Evolutionary conservation across 2,797 vertebrate species (phyloP), one percentile per base, ranked within the genome.

Genomic region (Gobio occitaniae): DNA sequence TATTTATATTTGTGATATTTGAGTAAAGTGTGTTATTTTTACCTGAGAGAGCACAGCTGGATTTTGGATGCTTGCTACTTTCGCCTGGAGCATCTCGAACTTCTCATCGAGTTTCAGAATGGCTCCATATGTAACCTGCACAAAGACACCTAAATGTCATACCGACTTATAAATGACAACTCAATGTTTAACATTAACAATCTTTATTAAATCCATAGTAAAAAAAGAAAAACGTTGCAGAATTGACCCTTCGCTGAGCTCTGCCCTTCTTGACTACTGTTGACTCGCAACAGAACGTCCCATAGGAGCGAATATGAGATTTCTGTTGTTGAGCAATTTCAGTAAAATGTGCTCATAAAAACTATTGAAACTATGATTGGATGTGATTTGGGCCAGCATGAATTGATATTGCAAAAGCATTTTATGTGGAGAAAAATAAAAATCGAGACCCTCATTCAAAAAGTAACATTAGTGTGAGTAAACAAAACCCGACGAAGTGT

Each of bases 51-150:
- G 50, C 4, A 38, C 17, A 16, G 61, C 17, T 32, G 21, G 12
- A 48, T 21, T 71, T 47, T 90, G 87, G 29, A 89, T 81, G 74
- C 82, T 83, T 16, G 83, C 87, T 52, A 91, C 89, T 65, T 87
- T 89, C 4, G 90, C 86, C 54, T 91, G 86, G 12, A 91, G 88
- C 80, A 85, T 36, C 47, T 91, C 91, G 63, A 91, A 89, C 81
- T 91, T 91, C 70, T 91, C 88, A 74, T 91, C 91, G 21, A 91
- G 89, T 80, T 91, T 91, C 83, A 88, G 85, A 80, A 91, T 90
- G 74, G 91, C 90, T 41, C 89, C 91, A 21, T 91, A 91, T 83
- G 90, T 91, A 29, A 91, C 87, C 91, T 91, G 80, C 5, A 80
- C 25, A 65, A 32, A 80, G 38, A 48, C 4, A 25, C 6, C 16